Conservation (phyloP, 64 coral and sea anemone species). For the Dendrophyllia cribrosa region DNA sequence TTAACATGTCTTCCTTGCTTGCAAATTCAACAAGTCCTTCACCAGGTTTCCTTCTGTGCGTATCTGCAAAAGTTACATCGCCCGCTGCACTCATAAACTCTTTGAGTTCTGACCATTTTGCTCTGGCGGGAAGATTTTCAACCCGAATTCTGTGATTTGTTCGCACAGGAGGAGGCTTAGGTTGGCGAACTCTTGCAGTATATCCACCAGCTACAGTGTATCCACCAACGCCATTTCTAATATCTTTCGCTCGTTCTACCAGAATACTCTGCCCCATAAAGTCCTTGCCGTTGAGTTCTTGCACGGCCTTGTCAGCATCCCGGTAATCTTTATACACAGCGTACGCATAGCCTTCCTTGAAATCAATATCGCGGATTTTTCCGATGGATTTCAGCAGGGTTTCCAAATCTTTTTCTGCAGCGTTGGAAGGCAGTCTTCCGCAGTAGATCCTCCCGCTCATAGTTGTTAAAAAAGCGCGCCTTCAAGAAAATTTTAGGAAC, state of each 20-base stretch:
- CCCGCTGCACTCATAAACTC: slow-evolving; percentile 97
- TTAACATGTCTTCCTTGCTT: slow-evolving; percentile 81
- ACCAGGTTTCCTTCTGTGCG: slow-evolving; percentile 90
- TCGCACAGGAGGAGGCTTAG: slow-evolving; percentile 81
- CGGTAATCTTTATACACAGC: slow-evolving; percentile 87
- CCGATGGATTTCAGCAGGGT: slow-evolving; percentile 84
- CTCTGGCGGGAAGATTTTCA: slow-evolving; percentile 93
- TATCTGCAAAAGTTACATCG: slow-evolving; percentile 98
- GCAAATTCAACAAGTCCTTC: slow-evolving; percentile 99
- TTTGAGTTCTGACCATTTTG: slow-evolving; percentile 97
- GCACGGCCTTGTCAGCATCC: slow-evolving; percentile 90
- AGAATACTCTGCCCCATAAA: slow-evolving; percentile 94
- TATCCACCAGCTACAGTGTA: slow-evolving; percentile 89
- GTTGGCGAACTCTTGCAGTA: slow-evolving; percentile 75
- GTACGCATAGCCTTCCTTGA: slow-evolving; percentile 94
- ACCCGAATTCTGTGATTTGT: slow-evolving; percentile 83
- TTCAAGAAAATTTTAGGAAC: slow-evolving; percentile 8
- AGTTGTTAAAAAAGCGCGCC: background rate
- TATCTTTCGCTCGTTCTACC: slow-evolving; percentile 86
- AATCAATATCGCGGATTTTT: slow-evolving; percentile 94
- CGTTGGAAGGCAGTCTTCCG: slow-evolving; percentile 86
- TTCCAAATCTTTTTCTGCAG: slow-evolving; percentile 90
- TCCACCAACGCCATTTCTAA: slow-evolving; percentile 86
- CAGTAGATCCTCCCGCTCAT: slow-evolving; percentile 95
- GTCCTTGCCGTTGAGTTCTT: slow-evolving; percentile 82